These are phyloP conservation scores for Thera obeliscata DNA, from an alignment of 2,888 invertebrate genomes.

Conservation along the genomic window DNA sequence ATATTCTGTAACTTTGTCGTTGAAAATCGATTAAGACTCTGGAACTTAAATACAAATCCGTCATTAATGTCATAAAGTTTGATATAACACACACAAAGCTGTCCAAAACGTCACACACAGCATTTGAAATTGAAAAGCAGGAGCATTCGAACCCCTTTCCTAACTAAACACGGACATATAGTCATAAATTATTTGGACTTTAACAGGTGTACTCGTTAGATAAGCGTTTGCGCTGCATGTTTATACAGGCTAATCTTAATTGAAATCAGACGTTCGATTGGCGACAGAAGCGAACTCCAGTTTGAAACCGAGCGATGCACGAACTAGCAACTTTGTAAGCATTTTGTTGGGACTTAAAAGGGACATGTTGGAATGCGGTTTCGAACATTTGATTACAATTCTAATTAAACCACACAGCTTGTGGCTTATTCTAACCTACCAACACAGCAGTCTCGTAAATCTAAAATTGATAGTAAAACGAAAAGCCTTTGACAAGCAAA, in stretches of 20 bases:
- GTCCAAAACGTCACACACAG: conserved; percentile 6
- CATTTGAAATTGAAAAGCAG: conserved; percentile 2
- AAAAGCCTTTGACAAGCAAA: conserved; percentile 7
- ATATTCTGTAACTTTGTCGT: too few relatives aligned
- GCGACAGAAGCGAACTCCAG: conserved; percentile 70
- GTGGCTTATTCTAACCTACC: background rate
- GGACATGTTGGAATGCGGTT: background rate
- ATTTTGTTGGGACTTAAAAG: conserved; percentile 12
- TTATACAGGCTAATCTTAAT: conserved; percentile 78
- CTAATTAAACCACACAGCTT: background rate
- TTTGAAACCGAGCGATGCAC: conserved; percentile 55
- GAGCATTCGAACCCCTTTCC: conserved; percentile 16
- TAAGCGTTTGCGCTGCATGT: conserved; percentile 80
- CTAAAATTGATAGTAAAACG: conserved; percentile 7
- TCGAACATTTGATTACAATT: conserved; percentile 2
- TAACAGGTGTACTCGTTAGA: conserved; percentile 82
- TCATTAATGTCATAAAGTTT: too few relatives aligned
- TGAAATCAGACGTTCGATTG: conserved; percentile 83
- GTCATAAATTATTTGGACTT: conserved; percentile 79
- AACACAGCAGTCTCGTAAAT: background rate
- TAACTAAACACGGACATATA: conserved; percentile 56
- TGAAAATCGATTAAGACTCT: too few relatives aligned
- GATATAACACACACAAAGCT: too few relatives aligned
- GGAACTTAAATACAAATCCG: too few relatives aligned
- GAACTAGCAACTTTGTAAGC: conserved; percentile 30